Evolutionary conservation across 2,797 vertebrate species (phyloP).

Genomic region (Oryzias dopingdopingensis): DNA sequence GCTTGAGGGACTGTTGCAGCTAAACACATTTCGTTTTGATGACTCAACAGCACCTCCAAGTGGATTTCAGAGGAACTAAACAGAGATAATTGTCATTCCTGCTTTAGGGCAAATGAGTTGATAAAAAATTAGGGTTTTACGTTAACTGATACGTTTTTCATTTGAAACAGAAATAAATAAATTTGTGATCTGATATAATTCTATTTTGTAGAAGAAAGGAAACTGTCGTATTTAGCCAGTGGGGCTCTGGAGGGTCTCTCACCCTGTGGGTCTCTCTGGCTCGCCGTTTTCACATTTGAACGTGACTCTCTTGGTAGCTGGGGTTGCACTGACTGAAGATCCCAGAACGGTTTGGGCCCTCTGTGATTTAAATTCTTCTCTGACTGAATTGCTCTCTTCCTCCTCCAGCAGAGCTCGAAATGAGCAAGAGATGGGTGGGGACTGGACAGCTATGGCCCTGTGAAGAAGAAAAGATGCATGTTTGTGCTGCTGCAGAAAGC

Average conservation of each 20-base stretch:
- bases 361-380: constrained; percentile 34
- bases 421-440: constrained; percentile 79
- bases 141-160: too few species aligned
- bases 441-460: constrained; percentile 82
- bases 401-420: constrained; percentile 87
- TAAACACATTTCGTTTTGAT: background rate
- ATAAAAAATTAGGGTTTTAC: too few species aligned
- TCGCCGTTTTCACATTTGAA: constrained; percentile 81
- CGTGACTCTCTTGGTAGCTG: constrained; percentile 76
- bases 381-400: constrained; percentile 77
- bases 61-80: constrained; percentile 43
- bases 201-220: too few species aligned
- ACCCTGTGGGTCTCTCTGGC: constrained; percentile 79
- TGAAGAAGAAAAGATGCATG: background rate
- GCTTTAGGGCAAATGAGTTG: background rate
- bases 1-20: background rate
- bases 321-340: constrained; percentile 36
- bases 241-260: constrained; percentile 31
- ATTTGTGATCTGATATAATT: too few species aligned
- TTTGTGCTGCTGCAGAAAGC: background rate
- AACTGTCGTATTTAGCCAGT: too few species aligned
- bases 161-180: too few species aligned
- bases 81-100: background rate
- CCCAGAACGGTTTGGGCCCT: constrained; percentile 36
- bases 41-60: constrained; percentile 66